phyloP scores from a whole-genome alignment of 2,888 invertebrate genomes.

The Monochamus alternatus region DNA sequence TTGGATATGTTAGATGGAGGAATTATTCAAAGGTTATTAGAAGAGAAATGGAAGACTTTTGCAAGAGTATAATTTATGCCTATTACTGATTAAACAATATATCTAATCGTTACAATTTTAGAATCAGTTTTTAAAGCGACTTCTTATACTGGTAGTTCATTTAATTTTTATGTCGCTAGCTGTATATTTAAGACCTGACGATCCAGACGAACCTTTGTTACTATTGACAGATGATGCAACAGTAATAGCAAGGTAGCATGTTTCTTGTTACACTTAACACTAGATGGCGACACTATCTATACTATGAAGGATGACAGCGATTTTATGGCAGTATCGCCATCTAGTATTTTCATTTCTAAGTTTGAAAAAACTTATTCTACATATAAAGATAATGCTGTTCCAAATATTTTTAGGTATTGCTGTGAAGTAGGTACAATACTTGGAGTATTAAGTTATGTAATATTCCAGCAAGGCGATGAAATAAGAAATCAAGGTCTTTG shows the following conservation, averaged over 20 bases:
- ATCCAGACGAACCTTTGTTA: slow-evolving; percentile 74
- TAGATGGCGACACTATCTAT: no score
- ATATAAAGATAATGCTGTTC: no score
- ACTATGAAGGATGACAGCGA: no score
- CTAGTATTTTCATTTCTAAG: no score
- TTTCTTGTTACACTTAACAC: not conserved
- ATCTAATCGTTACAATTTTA: slow-evolving; percentile 67
- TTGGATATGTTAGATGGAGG: slow-evolving; percentile 99
- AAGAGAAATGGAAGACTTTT: slow-evolving; percentile 99
- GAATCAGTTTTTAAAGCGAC: slow-evolving; percentile 94
- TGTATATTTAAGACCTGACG: slow-evolving; percentile 90
- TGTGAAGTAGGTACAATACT: slow-evolving; percentile 89
- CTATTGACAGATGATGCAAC: slow-evolving; percentile 73
- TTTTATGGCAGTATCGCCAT: no score
- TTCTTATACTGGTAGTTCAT: slow-evolving; percentile 90
- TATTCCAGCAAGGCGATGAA: slow-evolving; percentile 95
- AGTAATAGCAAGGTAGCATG: slow-evolving; percentile 68
- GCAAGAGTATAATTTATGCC: slow-evolving; percentile 81
- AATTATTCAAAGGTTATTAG: slow-evolving; percentile 95
- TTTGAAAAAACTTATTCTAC: no score
- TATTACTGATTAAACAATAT: not conserved
- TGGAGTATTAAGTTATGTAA: slow-evolving; percentile 90
- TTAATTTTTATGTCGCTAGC: slow-evolving; percentile 90
- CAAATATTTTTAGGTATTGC: slow-evolving; percentile 74
- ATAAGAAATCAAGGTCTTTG: slow-evolving; percentile 93